Conservation (phyloP, 2,113 vertebrate genomes). For the Psephotus haematonotus region DNA sequence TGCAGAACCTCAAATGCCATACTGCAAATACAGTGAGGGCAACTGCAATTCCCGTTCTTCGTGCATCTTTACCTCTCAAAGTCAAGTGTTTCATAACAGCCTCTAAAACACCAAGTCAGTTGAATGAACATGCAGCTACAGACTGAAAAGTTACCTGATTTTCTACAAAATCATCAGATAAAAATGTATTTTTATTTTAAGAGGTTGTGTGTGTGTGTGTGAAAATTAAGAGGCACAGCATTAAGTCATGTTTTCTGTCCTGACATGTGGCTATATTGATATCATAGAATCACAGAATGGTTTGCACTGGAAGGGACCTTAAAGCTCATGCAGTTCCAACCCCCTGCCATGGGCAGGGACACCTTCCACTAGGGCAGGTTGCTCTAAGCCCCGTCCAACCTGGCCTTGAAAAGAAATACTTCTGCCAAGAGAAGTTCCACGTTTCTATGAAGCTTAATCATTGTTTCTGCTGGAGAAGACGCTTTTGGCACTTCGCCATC, state of each 20-base stretch:
- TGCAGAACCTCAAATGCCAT: not conserved
- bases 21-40: not conserved
- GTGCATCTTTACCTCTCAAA: not conserved
- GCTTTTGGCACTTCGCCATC: rapidly evolving
- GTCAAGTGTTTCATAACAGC: not conserved
- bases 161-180: not conserved
- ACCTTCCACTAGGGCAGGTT: not conserved
- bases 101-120: not conserved
- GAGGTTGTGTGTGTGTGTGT: not conserved
- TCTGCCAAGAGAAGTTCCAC: not conserved
- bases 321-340: not conserved
- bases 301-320: not conserved
- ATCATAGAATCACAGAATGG: not conserved
- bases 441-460: not conserved
- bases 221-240: not conserved
- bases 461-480: rapidly evolving
- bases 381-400: not conserved
- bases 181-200: not conserved
- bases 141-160: not conserved
- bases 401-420: not conserved
- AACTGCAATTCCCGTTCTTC: not conserved
- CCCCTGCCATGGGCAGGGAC: not conserved
- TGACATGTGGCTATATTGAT: not conserved
- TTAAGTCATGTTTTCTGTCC: not conserved
- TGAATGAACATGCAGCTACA: not conserved